phyloP scores from a whole-genome alignment of 2,888 invertebrate species.

The Parnassius glacialis region DNA sequence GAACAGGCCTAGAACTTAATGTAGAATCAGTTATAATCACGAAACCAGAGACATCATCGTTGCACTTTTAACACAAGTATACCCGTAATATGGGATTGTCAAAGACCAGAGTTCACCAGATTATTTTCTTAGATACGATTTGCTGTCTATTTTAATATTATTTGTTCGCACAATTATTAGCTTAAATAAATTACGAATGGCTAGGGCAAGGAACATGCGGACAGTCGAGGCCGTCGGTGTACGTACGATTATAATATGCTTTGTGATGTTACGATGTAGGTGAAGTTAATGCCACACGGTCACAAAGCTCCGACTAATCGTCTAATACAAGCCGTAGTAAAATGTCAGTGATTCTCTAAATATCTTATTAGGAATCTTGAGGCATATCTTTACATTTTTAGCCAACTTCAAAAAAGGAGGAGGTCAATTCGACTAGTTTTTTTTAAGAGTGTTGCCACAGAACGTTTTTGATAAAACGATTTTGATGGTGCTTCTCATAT shows the following conservation, averaged over 20 bases:
- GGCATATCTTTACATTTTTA: conserved; percentile 14
- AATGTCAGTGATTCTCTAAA: conserved; percentile 57
- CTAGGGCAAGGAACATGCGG: conserved; percentile 22
- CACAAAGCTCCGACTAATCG: conserved; percentile 47
- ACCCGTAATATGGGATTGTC: conserved; percentile 33
- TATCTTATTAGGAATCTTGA: conserved; percentile 42
- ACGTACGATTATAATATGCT: conserved; percentile 26
- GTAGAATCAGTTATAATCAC: conserved; percentile 27
- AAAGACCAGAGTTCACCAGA: conserved; percentile 53
- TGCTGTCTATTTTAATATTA: conserved; percentile 28
- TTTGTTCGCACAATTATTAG: conserved; percentile 22
- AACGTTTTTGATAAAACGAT: too few relatives aligned
- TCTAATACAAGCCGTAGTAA: conserved; percentile 46
- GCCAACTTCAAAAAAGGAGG: too few relatives aligned
- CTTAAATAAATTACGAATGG: conserved; percentile 28
- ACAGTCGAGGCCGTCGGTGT: conserved; percentile 9
- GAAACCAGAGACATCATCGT: conserved; percentile 35
- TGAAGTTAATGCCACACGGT: conserved; percentile 57
- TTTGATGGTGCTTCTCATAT: too few relatives aligned
- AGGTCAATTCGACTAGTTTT: too few relatives aligned
- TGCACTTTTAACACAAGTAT: conserved; percentile 39
- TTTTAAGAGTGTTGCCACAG: too few relatives aligned
- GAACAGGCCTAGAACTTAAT: too few relatives aligned
- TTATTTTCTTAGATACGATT: conserved; percentile 30
- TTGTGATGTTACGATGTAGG: conserved; percentile 45